phyloP scores from a whole-genome alignment of 2,113 vertebrate genomes.

The zebrafish (Danio rerio) region DNA sequence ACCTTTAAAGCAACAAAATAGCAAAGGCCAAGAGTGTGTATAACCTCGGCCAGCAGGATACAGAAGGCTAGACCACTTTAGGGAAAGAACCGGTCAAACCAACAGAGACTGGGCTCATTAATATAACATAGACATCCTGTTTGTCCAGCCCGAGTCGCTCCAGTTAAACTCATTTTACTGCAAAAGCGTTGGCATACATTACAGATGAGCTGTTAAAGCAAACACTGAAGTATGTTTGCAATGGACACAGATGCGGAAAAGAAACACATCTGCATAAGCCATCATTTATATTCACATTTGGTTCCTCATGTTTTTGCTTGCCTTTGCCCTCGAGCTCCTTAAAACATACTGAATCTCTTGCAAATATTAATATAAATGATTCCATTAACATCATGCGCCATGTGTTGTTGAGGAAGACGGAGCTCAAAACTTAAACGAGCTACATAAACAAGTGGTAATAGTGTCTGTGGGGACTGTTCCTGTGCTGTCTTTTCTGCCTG shows the following conservation, averaged over 20 bases:
- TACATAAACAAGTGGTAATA: conserved; percentile 41
- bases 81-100: conserved; percentile 63
- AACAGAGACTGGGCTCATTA: conserved; percentile 60
- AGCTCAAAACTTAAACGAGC: conserved; percentile 44
- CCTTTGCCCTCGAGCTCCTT: conserved; percentile 21
- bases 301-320: conserved; percentile 46
- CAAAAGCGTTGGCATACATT: conserved; percentile 67
- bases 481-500: conserved; percentile 59
- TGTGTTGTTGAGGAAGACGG: conserved; percentile 56
- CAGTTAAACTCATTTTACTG: conserved; percentile 58
- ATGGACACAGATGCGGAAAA: conserved; percentile 4
- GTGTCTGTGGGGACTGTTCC: conserved; percentile 18
- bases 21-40: conserved; percentile 49
- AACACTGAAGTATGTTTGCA: conserved; percentile 34
- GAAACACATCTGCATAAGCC: conserved; percentile 47
- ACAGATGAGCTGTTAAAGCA: conserved; percentile 52
- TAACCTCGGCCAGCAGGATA: conserved; percentile 56
- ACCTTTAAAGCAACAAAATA: conserved; percentile 69
- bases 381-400: conserved; percentile 53
- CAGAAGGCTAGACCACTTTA: conserved; percentile 41
- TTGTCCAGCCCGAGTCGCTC: conserved; percentile 68
- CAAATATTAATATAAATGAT: conserved; percentile 44
- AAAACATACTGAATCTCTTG: conserved; percentile 23
- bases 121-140: conserved; percentile 63
- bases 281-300: conserved; percentile 56